Base-by-base conservation (phyloP, 2,113 vertebrate species). In the Calidris pugnax region DNA sequence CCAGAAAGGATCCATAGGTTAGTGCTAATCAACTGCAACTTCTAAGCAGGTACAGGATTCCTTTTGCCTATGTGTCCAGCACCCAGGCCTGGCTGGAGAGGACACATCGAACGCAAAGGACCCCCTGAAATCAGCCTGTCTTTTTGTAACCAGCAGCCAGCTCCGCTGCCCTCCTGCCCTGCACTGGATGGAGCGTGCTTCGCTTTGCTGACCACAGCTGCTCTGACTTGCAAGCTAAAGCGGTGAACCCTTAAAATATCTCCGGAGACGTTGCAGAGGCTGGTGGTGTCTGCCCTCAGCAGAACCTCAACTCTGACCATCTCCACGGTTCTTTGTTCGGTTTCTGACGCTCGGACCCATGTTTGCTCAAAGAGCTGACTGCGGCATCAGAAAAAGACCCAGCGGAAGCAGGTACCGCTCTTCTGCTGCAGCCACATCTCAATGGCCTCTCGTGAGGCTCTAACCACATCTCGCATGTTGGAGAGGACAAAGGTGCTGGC, bases 201-300 rank as follows among this genome's bases (percentile, higher is more conserved):
- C 4, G 7, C 94, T 90, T 91, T 96, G 55, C 86, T 94, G 89
- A 89, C 89, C 59, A 0, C 94, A 94, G 57, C 91, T 95, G 80
- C 84, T 95, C 32, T 5, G 72, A 7, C 78, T 85, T 35, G 55
- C 33, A 53, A 59, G 28, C 66, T 69, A 30, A 75, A 93, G 43
- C 8, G 1, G 2, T 76, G 43, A 95, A 68, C 57, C 67, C 92
- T 85, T 95, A 95, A 97, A 97, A 97, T 96, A 94, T 27, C 92
- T 71, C 37, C 14, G 0, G 86, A 87, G 62, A 22, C 1, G 37
- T 10, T 76, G 77, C 78, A 69, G 78, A 45, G 69, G 35, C 60
- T 89, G 76, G 35, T 71, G 79, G 47, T 10, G 57, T 64, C 89
- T 91, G 90, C 71, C 76, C 51, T 67, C n/a, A 33, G 82, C 90